These are phyloP conservation scores for Chaitophorus viminalis DNA, from an alignment of 2,888 invertebrate species.

Conservation along the genomic window DNA sequence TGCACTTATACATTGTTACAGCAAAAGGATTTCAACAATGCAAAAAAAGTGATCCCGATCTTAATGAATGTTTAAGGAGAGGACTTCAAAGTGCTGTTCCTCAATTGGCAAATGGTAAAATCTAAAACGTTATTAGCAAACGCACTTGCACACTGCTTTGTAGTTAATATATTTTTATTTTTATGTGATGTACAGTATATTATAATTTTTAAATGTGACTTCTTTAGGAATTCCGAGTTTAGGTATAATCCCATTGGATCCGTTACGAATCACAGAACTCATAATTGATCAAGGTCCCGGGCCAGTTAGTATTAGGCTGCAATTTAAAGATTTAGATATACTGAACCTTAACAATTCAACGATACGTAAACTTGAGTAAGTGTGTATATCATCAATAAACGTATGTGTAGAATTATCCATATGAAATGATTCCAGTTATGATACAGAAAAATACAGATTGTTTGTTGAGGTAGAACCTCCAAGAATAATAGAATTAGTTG, in stretches of 20 bases:
- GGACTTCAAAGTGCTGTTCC: conserved; percentile 65
- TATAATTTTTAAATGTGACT: not conserved
- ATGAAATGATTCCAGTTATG: conserved; percentile 3
- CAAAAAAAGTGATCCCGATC: conserved; percentile 65
- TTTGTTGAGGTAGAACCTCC: not conserved
- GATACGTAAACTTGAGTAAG: conserved; percentile 64
- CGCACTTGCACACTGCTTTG: not conserved
- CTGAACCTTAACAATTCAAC: conserved; percentile 54
- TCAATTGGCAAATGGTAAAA: conserved; percentile 63
- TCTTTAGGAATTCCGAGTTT: conserved; percentile 64
- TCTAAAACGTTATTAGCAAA: no score
- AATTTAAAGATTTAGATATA: conserved; percentile 64
- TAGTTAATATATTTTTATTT: conserved; percentile 3
- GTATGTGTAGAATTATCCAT: not conserved
- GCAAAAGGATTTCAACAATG: conserved; percentile 66
- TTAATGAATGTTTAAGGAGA: conserved; percentile 65
- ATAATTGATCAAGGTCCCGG: conserved; percentile 65
- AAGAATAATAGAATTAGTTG: conserved; percentile 72
- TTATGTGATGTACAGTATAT: not conserved
- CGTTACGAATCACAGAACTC: conserved; percentile 64
- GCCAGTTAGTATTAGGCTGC: conserved; percentile 64
- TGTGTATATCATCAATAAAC: not conserved
- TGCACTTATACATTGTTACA: conserved; percentile 63
- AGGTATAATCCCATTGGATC: conserved; percentile 65
- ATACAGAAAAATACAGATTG: not conserved